Conservation (phyloP, 2,888 invertebrate genomes). For the Protodeltote pygarga region DNA sequence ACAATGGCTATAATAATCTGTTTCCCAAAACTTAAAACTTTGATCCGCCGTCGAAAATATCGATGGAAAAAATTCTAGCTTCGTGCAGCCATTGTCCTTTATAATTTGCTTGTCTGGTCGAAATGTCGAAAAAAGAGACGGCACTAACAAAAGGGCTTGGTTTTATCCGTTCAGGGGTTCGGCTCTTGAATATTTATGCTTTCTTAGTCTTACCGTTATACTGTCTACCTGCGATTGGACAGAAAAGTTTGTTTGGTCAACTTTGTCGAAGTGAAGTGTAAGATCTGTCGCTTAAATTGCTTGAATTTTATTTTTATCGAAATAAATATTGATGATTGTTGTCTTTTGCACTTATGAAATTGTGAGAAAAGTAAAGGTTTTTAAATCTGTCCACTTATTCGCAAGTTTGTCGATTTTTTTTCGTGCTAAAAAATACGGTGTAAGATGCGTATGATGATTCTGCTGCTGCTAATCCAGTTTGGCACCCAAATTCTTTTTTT, state of each 20-base stretch:
- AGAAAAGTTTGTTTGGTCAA: conserved; percentile 15
- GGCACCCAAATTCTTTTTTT: no score
- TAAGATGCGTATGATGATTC: no score
- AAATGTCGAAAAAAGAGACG: conserved; percentile 35
- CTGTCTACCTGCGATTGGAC: conserved; percentile 35
- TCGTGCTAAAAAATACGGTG: no score
- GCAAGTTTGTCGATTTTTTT: no score
- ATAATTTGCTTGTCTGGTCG: conserved; percentile 32
- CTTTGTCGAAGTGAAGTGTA: conserved; percentile 15
- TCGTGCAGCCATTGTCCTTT: conserved; percentile 17
- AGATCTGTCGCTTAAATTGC: conserved; percentile 18
- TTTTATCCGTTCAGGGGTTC: conserved; percentile 33
- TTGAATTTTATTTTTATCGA: no score
- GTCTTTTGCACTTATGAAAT: no score
- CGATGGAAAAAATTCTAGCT: conserved; percentile 22
- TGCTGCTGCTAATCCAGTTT: no score
- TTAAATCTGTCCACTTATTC: no score
- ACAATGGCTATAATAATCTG: conserved; percentile 34
- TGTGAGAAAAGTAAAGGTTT: no score
- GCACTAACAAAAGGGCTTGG: conserved; percentile 41
- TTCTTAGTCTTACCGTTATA: conserved; percentile 46
- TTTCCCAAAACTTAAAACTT: conserved; percentile 33
- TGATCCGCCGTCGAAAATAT: conserved; percentile 41
- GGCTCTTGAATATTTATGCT: conserved; percentile 48
- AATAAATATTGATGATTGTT: no score